Conservation (phyloP, 2,113 vertebrate species). For the Phalacrocorax aristotelis region DNA sequence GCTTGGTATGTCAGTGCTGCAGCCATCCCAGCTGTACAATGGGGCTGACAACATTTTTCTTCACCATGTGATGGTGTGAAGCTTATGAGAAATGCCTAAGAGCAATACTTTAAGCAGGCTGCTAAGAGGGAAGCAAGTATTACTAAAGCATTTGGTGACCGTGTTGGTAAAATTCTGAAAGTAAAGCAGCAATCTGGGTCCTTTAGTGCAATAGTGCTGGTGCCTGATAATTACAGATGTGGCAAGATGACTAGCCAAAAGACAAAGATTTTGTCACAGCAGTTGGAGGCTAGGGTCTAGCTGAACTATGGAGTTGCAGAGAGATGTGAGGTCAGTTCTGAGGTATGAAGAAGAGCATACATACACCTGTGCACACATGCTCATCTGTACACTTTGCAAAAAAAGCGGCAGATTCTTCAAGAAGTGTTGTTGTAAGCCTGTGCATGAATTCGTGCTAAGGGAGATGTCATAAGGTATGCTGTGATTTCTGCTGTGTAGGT, state of each 20-base stretch:
- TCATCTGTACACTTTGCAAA: background rate
- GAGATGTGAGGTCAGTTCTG: background rate
- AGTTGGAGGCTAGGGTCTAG: background rate
- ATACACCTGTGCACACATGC: accelerated
- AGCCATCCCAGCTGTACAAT: constrained; percentile 38
- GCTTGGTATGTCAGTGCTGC: background rate
- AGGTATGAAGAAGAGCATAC: background rate
- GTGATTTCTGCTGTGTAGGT: background rate
- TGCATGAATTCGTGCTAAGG: background rate
- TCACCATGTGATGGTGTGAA: background rate
- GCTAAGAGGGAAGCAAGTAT: background rate
- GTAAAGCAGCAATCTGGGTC: background rate
- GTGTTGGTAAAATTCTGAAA: background rate
- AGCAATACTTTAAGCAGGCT: background rate
- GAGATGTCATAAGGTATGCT: background rate
- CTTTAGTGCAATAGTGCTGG: background rate
- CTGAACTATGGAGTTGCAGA: background rate
- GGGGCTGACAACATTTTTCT: constrained; percentile 27
- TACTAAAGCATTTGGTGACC: background rate
- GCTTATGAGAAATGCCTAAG: background rate
- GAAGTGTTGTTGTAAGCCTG: background rate
- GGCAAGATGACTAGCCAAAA: background rate
- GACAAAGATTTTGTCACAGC: background rate
- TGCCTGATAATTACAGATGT: background rate
- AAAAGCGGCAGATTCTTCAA: background rate